Evolutionary conservation across 1,140 invertebrate genomes (phyloP).

Genomic region (Brachionus rotundiformis): DNA sequence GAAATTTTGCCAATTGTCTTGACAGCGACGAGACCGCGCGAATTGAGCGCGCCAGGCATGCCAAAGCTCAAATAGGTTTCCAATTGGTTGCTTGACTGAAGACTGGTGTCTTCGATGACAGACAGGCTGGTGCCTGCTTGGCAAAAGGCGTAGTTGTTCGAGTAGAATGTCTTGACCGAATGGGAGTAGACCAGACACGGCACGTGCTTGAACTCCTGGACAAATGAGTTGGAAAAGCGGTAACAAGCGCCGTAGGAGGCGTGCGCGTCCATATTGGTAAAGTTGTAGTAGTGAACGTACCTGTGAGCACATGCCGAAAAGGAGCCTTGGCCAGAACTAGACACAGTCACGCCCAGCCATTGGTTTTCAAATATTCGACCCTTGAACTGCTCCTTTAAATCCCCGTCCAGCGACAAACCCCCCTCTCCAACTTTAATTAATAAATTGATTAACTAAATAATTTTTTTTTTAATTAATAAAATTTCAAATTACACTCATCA

Average conservation of each 20-base stretch:
- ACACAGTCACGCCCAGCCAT: conserved; percentile 32
- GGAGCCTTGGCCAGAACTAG: not conserved
- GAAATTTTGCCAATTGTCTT: conserved; percentile 41
- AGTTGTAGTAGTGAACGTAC: conserved; percentile 49
- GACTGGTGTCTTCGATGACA: conserved; percentile 23
- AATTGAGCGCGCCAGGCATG: conserved; percentile 49
- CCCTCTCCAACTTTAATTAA: not conserved
- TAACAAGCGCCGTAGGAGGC: conserved; percentile 49
- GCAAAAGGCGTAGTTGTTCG: conserved; percentile 47
- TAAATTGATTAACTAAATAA: too few species aligned
- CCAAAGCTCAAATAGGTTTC: conserved; percentile 35
- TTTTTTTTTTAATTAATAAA: not conserved
- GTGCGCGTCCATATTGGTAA: conserved; percentile 30
- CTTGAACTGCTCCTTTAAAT: conserved; percentile 40
- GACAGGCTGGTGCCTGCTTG: conserved; percentile 41
- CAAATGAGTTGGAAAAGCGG: conserved; percentile 27
- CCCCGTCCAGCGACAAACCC: not conserved
- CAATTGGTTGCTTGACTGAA: not conserved
- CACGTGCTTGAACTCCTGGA: conserved; percentile 43
- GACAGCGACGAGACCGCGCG: conserved; percentile 27
- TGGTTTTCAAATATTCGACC: conserved; percentile 38
- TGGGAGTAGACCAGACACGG: conserved; percentile 40
- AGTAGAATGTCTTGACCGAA: conserved; percentile 24
- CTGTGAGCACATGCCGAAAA: conserved; percentile 43
- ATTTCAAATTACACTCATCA: conserved; percentile 14